Conservation (phyloP, 2,113 vertebrate species). For the Oxyura jamaicensis region DNA sequence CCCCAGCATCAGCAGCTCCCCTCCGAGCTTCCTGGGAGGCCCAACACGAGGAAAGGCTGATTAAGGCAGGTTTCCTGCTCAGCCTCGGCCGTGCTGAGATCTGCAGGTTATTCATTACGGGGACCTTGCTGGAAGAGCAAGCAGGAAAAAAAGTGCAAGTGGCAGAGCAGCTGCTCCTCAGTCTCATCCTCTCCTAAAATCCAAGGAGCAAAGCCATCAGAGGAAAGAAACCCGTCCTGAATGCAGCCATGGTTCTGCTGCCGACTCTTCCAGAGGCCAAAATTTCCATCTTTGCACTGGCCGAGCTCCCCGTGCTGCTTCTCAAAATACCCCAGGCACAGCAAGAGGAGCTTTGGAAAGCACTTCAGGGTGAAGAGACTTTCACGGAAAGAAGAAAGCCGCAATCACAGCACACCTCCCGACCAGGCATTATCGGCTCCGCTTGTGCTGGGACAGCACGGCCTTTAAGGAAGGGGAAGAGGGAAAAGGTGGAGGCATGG, state of each 20-base stretch:
- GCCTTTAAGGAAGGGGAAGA: neutral
- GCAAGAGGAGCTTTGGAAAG: neutral
- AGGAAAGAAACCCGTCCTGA: neutral
- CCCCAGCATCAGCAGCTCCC: neutral
- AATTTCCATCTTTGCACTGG: neutral
- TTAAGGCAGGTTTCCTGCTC: neutral
- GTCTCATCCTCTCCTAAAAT: neutral
- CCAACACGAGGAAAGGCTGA: neutral
- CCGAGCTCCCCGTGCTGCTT: accelerated
- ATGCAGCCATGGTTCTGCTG: accelerated
- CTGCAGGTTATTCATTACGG: neutral
- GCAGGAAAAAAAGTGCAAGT: neutral
- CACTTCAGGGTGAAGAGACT: neutral
- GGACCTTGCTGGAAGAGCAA: neutral
- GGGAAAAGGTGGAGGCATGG: neutral
- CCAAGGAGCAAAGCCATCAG: neutral
- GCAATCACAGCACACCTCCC: neutral
- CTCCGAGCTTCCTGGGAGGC: neutral
- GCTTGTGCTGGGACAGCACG: neutral
- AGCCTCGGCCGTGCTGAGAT: neutral
- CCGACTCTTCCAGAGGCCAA: neutral
- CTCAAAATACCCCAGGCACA: neutral
- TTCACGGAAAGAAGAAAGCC: neutral
- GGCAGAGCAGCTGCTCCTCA: neutral
- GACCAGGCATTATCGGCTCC: neutral